These are phyloP conservation scores for Carposina sasakii DNA, from an alignment of 1,140 invertebrate genomes.

Conservation along the genomic window DNA sequence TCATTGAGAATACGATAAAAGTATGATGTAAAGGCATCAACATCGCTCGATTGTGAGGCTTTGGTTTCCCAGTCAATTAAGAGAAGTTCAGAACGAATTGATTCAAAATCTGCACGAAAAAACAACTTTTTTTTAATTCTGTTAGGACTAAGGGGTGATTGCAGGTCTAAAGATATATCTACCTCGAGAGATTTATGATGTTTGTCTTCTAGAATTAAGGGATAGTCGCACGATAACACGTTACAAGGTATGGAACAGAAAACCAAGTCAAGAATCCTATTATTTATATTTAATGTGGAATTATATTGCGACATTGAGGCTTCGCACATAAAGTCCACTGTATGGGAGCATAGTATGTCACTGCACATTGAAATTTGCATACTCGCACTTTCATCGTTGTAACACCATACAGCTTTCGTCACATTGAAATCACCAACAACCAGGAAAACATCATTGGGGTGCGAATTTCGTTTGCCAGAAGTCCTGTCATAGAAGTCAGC, in stretches of 20 bases:
- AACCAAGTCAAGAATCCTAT: slow-evolving; percentile 7
- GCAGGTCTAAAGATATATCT: background rate
- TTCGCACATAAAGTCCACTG: slow-evolving; percentile 6
- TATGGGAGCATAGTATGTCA: background rate
- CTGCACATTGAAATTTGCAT: background rate
- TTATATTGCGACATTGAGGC: slow-evolving; percentile 7
- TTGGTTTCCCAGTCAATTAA: slow-evolving; percentile 7
- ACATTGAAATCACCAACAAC: slow-evolving; percentile 11
- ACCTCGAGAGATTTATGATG: slow-evolving; percentile 9
- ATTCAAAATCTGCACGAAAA: slow-evolving; percentile 2
- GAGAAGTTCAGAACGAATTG: slow-evolving; percentile 1
- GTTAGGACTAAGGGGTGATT: slow-evolving; percentile 3
- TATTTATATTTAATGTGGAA: background rate
- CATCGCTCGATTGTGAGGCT: too few species aligned
- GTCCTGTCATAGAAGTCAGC: slow-evolving; percentile 2
- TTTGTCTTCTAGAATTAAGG: slow-evolving; percentile 1
- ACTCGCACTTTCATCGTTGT: background rate
- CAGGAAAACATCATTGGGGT: slow-evolving; percentile 8
- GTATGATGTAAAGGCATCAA: too few species aligned
- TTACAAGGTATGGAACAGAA: slow-evolving; percentile 6
- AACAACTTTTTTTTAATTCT: slow-evolving; percentile 6
- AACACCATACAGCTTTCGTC: slow-evolving; percentile 7
- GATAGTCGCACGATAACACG: background rate
- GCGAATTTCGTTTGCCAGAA: background rate
- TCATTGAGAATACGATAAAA: too few species aligned